Evolutionary conservation across 2,888 invertebrate species (phyloP), one percentile per base, ranked within the genome.

Genomic region (Volucella inanis): DNA sequence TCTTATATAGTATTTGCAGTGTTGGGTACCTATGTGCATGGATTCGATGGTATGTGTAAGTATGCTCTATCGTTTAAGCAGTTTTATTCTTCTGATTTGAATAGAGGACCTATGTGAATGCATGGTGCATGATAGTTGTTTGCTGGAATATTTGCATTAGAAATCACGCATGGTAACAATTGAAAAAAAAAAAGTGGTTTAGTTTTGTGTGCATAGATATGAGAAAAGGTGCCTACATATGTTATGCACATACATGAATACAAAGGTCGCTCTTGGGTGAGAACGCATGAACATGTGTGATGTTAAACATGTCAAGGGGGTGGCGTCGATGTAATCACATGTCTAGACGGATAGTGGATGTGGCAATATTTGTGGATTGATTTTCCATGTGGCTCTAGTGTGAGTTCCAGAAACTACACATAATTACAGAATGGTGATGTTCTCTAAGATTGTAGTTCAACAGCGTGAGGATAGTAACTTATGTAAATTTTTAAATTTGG

Each of bases 131-230:
- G 45, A 55, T 31, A 31, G 31, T 31, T 6, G 31, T 31, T 15
- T 67, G 43, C 18, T 49, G 59, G 45, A 59, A 70, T 68, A 62
- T 77, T 78, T 70, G 70, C 70, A 70, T 78, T 71, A 71, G 78
- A 50, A 70, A 78, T 64, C 78, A 55, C 49, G 70, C 64, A 71
- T 70, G 62, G 77, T 64, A 64, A 70, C 70, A 64, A 52, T 47
- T 61, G 41, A 10, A 31, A 38, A 50, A 50, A 74, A 31, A 8
- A 38, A 14, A 14, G 15, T 47, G 43, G 11, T 47, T 31, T 45
- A 50, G 43, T 38, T 43, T 10, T 8, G 61, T 31, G 31, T 6
- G 0, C 31, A 6, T 31, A 31, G 31, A 6, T 31, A 31, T 31
- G 31, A 31, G 31, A 0, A 31, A 31, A 31, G 31, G 31, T 3